Evolutionary conservation across 2,888 invertebrate genomes (phyloP).

Genomic region (Troglohyphantes excavatus): DNA sequence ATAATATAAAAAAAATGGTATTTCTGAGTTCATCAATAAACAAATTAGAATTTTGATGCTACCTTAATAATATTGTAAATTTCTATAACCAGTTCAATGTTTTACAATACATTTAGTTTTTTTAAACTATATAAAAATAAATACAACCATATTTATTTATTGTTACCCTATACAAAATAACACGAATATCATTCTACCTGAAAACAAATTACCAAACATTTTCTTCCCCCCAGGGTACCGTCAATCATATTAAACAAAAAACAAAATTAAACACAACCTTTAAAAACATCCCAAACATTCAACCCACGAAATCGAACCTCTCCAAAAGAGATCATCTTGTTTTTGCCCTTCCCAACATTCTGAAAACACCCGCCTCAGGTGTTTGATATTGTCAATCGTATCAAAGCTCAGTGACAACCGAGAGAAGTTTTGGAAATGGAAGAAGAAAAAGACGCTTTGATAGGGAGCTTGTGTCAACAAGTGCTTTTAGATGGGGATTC

Average conservation of each 20-base stretch:
- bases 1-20: too few relatives aligned
- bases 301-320: neutral
- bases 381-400: conserved; percentile 21
- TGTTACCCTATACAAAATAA: too few relatives aligned
- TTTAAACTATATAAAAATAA: too few relatives aligned
- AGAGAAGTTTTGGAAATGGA: neutral
- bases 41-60: too few relatives aligned
- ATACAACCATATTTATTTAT: too few relatives aligned
- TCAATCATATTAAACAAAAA: neutral
- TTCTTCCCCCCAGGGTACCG: neutral
- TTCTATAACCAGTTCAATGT: too few relatives aligned
- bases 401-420: conserved; percentile 17
- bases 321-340: neutral
- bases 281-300: neutral
- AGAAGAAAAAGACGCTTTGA: neutral
- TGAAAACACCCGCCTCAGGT: neutral
- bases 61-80: too few relatives aligned
- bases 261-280: neutral
- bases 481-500: conserved; percentile 2
- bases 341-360: neutral
- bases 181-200: too few relatives aligned
- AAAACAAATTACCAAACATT: too few relatives aligned
- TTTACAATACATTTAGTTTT: too few relatives aligned
- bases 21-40: too few relatives aligned
- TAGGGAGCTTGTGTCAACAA: conserved; percentile 32